A percentile compares a stretch with the other conserved stretches of the same genome.
Conservation (phyloP, 2,797 vertebrate genomes). For the Gymnodraco acuticeps region DNA sequence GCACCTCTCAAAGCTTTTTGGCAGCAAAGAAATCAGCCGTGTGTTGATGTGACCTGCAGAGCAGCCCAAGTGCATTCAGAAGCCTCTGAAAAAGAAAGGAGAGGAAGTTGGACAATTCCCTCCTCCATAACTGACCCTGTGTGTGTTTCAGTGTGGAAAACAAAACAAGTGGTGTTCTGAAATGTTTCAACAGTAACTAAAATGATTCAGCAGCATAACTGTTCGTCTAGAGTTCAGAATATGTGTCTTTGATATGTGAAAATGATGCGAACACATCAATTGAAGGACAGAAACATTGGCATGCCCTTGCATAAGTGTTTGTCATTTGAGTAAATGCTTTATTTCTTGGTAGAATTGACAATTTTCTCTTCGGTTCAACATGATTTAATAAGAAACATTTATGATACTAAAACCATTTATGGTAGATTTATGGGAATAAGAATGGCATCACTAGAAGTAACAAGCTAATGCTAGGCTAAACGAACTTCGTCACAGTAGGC, state of each 20-base stretch:
- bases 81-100: conserved; percentile 23
- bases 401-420: no score
- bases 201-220: conserved; percentile 3
- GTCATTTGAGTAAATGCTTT: neutral
- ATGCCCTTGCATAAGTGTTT: neutral
- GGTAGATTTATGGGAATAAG: no score
- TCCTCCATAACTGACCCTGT: conserved; percentile 35
- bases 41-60: conserved; percentile 1
- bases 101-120: conserved; percentile 15
- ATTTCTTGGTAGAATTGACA: neutral
- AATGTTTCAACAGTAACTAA: neutral
- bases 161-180: neutral
- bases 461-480: no score
- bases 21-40: neutral
- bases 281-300: neutral
- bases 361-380: neutral
- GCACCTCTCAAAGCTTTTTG: conserved; percentile 22
- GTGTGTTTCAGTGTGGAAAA: conserved; percentile 14
- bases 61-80: conserved; percentile 20
- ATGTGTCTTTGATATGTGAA: neutral
- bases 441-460: no score
- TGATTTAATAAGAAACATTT: neutral
- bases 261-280: neutral
- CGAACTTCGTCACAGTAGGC: no score
- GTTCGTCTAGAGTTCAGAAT: neutral